Base-by-base conservation (phyloP, 2,888 invertebrate genomes). In the Scaptomyza cyrtandrae region DNA sequence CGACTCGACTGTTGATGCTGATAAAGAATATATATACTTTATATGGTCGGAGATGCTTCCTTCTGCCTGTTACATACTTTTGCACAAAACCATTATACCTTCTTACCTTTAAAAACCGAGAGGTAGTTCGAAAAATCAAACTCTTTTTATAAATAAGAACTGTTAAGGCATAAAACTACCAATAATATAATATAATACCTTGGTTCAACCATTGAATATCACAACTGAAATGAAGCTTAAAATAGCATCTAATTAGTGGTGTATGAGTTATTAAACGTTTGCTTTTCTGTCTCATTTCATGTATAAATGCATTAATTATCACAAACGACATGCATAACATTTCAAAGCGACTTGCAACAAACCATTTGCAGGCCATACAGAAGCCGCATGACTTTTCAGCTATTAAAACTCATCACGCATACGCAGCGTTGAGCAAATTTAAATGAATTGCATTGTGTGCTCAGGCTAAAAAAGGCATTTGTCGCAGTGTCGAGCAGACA, bases 341-440 rank as follows among this genome's bases (percentile, higher is more conserved):
- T n/a, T 6, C 29, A 41, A 53, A 53, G 53, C 31, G 46, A 4
- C 24, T 33, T 31, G 31, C 35, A 16, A 19, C 14, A 57, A 68
- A 59, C 41, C 56, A 27, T 53, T 62, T 75, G 72, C 56, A 67
- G 58, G 56, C 49, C 66, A 50, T 46, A 66, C 43, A 46, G 46
- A 43, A 57, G 69, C 57, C 43, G 33, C 62, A 52, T 35, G 58
- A 39, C 53, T 63, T 65, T 68, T 55, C 62, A 66, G 70, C 60
- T 50, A 80, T 75, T 68, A 58, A 72, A 64, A 62, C 39, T 48
- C 75, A 81, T 67, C 65, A 76, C 62, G 70, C 43, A 80, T 80
- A 66, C 83, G 80, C 70, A 66, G 49, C 55, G 83, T 83, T 76
- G 64, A 57, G 31, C 72, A 69, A 56, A 74, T 57, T 74, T 52